Evolutionary conservation across 2,113 vertebrate species (phyloP).

Genomic region (Thunnus thynnus): DNA sequence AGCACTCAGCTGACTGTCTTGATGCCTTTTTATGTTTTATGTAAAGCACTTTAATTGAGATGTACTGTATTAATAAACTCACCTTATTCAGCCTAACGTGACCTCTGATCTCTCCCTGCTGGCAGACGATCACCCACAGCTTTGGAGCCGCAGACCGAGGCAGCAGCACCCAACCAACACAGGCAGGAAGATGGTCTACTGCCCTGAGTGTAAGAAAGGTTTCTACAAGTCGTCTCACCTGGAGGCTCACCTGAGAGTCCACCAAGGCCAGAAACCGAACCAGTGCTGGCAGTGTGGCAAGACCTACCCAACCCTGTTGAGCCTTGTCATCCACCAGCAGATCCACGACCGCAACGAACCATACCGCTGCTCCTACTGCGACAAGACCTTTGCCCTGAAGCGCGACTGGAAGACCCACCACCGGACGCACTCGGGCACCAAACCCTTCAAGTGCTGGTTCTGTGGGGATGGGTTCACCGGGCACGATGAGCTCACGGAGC

Average conservation of each 20-base stretch:
- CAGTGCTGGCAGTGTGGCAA: constrained; percentile 74
- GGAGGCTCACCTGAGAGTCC: constrained; percentile 63
- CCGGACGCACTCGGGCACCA: constrained; percentile 67
- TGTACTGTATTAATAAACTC: too few species aligned
- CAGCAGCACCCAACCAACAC: neutral
- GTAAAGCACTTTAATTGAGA: too few species aligned
- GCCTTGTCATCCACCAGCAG: constrained; percentile 71
- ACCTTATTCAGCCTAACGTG: neutral
- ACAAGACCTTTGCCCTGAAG: constrained; percentile 67
- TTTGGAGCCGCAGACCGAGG: neutral
- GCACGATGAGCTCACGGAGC: constrained; percentile 47
- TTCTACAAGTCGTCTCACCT: constrained; percentile 73
- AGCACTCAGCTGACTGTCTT: too few species aligned
- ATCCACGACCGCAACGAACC: constrained; percentile 60
- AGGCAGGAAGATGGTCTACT: constrained; percentile 67
- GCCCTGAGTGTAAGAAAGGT: constrained; percentile 52
- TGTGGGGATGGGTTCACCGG: constrained; percentile 66
- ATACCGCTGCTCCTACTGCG: constrained; percentile 71
- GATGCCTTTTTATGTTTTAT: too few species aligned
- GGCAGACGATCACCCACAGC: constrained; percentile 49
- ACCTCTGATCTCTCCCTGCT: constrained; percentile 15
- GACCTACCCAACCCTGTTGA: constrained; percentile 67
- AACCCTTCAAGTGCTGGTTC: constrained; percentile 75
- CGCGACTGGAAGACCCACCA: constrained; percentile 76
- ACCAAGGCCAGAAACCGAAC: constrained; percentile 63